Base-by-base conservation (phyloP, 1,140 invertebrate genomes). In the Lineus longissimus region DNA sequence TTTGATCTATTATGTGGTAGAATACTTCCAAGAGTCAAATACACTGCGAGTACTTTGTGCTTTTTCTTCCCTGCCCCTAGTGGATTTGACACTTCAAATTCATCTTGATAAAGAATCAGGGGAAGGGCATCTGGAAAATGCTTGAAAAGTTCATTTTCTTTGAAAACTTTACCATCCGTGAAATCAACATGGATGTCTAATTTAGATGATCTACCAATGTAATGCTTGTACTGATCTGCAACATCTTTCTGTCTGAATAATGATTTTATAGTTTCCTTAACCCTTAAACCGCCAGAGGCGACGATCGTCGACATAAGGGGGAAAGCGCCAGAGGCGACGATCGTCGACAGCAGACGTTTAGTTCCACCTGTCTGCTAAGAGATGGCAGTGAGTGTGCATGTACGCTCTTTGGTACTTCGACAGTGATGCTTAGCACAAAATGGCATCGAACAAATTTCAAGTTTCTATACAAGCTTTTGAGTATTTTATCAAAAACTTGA, bases 1-100 rank as follows among this genome's bases (percentile, higher is more conserved):
- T 55, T 55, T n/a, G 54, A 55, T 23, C 54, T 55, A 55, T 55
- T 55, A 30, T 55, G 54, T 29, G 54, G 22, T 17, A 55, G 30
- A 29, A 55, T 55, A 22, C 30, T 30, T 23, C 25, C 54, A 55
- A 55, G 19, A 30, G 54, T 55, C 54, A 55, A 29, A 30, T 55
- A 55, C 9, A 55, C 54, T 11, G 54, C 22, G 25, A 55, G 6
- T 11, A 55, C 22, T 30, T 55, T 55, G 54, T 55, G 54, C 54
- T 55, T 55, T 55, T 30, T 55, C 54, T 55, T 55, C 25, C 25
- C 54, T 29, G 54, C 25, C 25, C 19, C 54, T 30, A 55, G 30
- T 29, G 54, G 54, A 23, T 55, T 55, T 30, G 30, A 25, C 9
- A 55, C 6, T 55, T 55, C 54, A 55, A 55, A 55, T 25, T 25